phyloP scores from a whole-genome alignment of 2,797 vertebrate species.

The Siniperca obscura region DNA sequence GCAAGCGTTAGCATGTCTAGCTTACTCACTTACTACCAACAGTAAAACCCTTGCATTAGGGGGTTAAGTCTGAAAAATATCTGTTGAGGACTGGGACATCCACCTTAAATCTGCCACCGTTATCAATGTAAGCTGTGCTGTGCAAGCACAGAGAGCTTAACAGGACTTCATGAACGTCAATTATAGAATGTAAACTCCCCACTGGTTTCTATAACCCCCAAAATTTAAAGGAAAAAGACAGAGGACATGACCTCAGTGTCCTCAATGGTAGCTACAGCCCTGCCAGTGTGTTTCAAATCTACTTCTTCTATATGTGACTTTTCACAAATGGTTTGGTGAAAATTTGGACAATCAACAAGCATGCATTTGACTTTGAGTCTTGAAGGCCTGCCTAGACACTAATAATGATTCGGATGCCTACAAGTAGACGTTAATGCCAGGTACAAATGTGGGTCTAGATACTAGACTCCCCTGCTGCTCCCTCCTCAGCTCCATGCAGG shows the following conservation, averaged over 20 bases:
- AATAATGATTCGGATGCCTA: background rate
- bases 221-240: background rate
- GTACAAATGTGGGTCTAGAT: constrained; percentile 57
- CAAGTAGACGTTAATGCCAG: background rate
- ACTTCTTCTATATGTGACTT: background rate
- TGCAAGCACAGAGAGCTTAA: background rate
- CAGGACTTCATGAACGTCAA: no score
- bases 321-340: constrained; percentile 8
- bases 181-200: no score
- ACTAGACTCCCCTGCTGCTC: constrained; percentile 45
- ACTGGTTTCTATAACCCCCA: background rate
- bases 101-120: background rate
- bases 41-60: background rate
- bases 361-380: background rate
- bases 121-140: background rate
- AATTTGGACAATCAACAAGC: background rate
- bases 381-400: background rate
- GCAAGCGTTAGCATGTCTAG: background rate
- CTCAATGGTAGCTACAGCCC: background rate
- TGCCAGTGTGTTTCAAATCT: constrained; percentile 5
- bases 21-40: no score
- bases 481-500: constrained; percentile 78
- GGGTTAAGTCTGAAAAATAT: background rate
- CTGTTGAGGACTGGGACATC: background rate
- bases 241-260: background rate